Conservation (phyloP, 2,888 invertebrate species). For the Barypeithes pellucidus region DNA sequence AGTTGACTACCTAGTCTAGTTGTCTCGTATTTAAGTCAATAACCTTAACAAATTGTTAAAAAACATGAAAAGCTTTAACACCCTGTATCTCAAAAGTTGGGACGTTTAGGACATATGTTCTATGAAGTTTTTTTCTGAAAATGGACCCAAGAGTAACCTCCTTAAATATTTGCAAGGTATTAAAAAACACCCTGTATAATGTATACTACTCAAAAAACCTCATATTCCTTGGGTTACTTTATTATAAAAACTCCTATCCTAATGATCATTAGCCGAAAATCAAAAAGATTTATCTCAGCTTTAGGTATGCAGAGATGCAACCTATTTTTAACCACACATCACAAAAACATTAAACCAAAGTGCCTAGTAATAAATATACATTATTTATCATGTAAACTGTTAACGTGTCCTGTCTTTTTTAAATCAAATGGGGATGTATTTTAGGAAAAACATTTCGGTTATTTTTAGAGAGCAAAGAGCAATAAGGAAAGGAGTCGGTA, state of each 20-base stretch:
- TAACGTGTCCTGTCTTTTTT: not conserved
- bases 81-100: too few species aligned
- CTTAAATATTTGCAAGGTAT: too few species aligned
- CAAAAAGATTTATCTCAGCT: constrained; percentile 20
- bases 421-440: constrained; percentile 15
- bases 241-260: not conserved
- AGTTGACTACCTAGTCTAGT: too few species aligned
- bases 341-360: constrained; percentile 28
- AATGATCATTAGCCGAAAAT: constrained; percentile 14
- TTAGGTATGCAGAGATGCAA: constrained; percentile 2
- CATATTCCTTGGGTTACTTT: not conserved
- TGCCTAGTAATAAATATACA: constrained; percentile 28
- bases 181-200: too few species aligned
- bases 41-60: too few species aligned
- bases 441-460: constrained; percentile 9
- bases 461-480: constrained; percentile 10
- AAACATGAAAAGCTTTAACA: too few species aligned
- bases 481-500: not conserved
- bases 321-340: constrained; percentile 25
- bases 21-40: too few species aligned
- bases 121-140: too few species aligned
- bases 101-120: too few species aligned
- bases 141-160: too few species aligned
- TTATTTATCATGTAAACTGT: constrained; percentile 26
- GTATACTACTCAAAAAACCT: not conserved